A percentile compares a stretch with the other conserved stretches of the same genome.
Evolutionary conservation across 2,113 vertebrate genomes (phyloP).

Genomic region (Anguilla rostrata): DNA sequence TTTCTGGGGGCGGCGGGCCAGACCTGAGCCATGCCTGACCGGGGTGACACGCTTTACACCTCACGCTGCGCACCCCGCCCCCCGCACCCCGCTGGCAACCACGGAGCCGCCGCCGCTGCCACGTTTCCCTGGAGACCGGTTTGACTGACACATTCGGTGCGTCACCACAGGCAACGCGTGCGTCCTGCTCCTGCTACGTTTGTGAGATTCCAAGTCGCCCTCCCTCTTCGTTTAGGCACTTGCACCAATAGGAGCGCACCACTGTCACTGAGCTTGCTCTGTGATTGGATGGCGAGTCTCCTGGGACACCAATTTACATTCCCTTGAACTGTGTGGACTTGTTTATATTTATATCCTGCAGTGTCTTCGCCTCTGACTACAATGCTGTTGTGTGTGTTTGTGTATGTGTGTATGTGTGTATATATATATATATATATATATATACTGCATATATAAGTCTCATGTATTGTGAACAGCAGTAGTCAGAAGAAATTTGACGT

Average conservation of each 20-base stretch:
- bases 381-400: neutral
- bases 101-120: neutral
- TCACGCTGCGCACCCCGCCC: slow-evolving; percentile 37
- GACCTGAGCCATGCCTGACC: slow-evolving; percentile 53
- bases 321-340: neutral
- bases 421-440: neutral
- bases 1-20: slow-evolving; percentile 38
- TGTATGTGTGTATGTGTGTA: too few species aligned
- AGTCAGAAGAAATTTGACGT: neutral
- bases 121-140: neutral
- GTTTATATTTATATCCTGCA: neutral
- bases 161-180: neutral
- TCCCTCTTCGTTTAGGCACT: neutral
- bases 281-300: neutral
- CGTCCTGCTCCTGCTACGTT: neutral
- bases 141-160: neutral
- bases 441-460: neutral
- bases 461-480: neutral
- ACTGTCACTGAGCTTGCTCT: neutral
- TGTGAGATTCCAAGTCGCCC: neutral
- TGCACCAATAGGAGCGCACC: neutral
- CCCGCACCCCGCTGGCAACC: slow-evolving; percentile 27
- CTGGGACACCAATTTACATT: neutral
- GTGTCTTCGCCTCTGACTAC: neutral
- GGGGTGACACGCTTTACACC: slow-evolving; percentile 33